phyloP scores from a whole-genome alignment of 2,113 vertebrate species.

The Elachura formosa region DNA sequence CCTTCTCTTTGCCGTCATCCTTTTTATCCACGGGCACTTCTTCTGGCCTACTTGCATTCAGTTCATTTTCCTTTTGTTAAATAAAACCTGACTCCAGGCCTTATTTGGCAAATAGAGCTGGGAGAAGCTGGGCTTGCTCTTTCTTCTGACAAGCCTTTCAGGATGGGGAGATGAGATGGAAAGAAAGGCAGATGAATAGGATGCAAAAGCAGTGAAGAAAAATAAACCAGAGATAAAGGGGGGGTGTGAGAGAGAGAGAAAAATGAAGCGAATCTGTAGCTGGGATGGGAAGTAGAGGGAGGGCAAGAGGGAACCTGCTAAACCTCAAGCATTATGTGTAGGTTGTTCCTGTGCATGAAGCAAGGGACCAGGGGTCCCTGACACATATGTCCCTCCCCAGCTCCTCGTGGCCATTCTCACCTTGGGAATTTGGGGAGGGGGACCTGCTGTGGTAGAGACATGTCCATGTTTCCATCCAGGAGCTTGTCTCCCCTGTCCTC shows the following conservation, averaged over 20 bases:
- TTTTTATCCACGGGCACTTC: background rate
- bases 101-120: slow-evolving; percentile 41
- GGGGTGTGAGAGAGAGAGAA: background rate
- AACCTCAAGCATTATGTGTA: background rate
- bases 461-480: background rate
- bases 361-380: accelerated
- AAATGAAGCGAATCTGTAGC: background rate
- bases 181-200: slow-evolving; percentile 15
- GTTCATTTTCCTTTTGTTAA: slow-evolving; percentile 30
- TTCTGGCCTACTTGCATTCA: slow-evolving; percentile 38
- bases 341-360: accelerated
- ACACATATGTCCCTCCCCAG: background rate
- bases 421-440: background rate
- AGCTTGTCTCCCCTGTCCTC: background rate
- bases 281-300: background rate
- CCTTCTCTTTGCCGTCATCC: background rate
- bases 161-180: background rate
- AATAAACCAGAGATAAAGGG: background rate
- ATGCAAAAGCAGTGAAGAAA: background rate
- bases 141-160: slow-evolving; percentile 52
- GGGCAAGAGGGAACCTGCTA: background rate
- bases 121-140: background rate
- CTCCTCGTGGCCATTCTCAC: background rate
- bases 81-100: slow-evolving; percentile 51
- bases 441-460: background rate